These are phyloP conservation scores for Cossypha polioptera DNA, from an alignment of 2,797 vertebrate species.

Conservation along the genomic window DNA sequence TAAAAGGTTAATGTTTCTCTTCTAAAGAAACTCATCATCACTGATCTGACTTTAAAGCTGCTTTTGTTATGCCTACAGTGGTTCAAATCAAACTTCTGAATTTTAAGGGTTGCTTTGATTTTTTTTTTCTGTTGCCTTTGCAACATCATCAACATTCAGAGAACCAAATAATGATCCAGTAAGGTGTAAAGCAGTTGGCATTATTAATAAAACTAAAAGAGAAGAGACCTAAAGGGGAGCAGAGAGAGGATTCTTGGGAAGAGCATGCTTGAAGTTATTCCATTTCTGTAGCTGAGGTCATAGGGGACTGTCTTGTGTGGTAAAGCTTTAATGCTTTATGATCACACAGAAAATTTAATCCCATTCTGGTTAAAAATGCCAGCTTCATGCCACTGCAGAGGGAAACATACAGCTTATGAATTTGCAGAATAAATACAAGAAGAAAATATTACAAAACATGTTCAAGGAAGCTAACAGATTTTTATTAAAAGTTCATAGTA, in stretches of 20 bases:
- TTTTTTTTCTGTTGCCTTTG: background rate
- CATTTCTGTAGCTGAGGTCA: slow-evolving; percentile 59
- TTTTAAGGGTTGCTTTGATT: background rate
- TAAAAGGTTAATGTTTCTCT: background rate
- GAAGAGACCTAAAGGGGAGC: background rate
- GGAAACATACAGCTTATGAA: slow-evolving; percentile 38
- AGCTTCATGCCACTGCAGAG: slow-evolving; percentile 39
- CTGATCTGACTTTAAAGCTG: background rate
- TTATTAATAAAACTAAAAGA: slow-evolving; percentile 6
- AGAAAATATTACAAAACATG: slow-evolving; percentile 28
- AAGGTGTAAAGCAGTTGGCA: background rate
- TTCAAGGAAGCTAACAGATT: background rate
- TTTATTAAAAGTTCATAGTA: slow-evolving; percentile 21
- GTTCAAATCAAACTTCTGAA: background rate
- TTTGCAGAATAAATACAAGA: slow-evolving; percentile 34
- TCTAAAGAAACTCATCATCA: background rate
- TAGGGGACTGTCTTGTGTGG: slow-evolving; percentile 53
- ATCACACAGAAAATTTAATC: slow-evolving; percentile 75
- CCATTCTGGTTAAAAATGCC: slow-evolving; percentile 69
- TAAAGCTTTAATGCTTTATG: slow-evolving; percentile 68
- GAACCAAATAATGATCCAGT: background rate
- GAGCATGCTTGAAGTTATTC: slow-evolving; percentile 47
- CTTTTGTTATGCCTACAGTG: background rate
- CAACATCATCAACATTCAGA: background rate
- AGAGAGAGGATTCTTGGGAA: slow-evolving; percentile 31